Evolutionary conservation across 1,140 invertebrate species (phyloP).

Genomic region (Globodera rostochiensis): DNA sequence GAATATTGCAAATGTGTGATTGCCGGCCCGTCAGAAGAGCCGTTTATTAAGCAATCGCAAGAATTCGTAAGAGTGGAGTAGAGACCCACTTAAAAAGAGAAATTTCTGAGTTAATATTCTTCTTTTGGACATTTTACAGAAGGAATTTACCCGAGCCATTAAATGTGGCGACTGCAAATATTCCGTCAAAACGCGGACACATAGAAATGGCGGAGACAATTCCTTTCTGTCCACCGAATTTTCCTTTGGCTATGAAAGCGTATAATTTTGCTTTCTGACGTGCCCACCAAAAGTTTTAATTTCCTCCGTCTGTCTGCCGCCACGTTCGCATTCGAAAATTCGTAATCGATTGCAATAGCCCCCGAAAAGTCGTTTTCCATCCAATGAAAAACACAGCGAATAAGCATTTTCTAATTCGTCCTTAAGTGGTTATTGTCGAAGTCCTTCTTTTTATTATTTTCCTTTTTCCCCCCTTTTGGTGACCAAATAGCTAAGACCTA

Average conservation of each 20-base stretch:
- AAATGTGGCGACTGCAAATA: slow-evolving; percentile 41
- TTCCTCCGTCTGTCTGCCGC: slow-evolving; percentile 40
- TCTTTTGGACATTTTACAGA: no score
- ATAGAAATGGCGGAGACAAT: slow-evolving; percentile 40
- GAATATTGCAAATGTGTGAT: slow-evolving; percentile 47
- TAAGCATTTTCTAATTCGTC: slow-evolving; percentile 47
- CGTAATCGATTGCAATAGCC: slow-evolving; percentile 41
- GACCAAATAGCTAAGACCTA: no score
- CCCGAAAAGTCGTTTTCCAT: slow-evolving; percentile 39
- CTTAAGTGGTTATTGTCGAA: slow-evolving; percentile 8
- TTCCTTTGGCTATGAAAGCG: neutral
- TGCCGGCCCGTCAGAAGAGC: slow-evolving; percentile 16
- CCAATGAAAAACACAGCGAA: slow-evolving; percentile 42
- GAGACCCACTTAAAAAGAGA: slow-evolving; percentile 43
- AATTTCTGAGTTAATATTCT: neutral
- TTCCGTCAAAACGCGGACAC: slow-evolving; percentile 49
- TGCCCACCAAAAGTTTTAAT: slow-evolving; percentile 47
- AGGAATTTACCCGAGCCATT: slow-evolving; percentile 34
- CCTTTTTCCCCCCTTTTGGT: no score
- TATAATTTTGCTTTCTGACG: slow-evolving; percentile 5
- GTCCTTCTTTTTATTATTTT: no score
- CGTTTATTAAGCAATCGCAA: slow-evolving; percentile 44
- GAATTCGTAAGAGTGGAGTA: slow-evolving; percentile 43
- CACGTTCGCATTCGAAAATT: slow-evolving; percentile 39
- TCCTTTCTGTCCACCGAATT: slow-evolving; percentile 33